Conservation (phyloP, 2,888 invertebrate species). For the Brenthis daphne region DNA sequence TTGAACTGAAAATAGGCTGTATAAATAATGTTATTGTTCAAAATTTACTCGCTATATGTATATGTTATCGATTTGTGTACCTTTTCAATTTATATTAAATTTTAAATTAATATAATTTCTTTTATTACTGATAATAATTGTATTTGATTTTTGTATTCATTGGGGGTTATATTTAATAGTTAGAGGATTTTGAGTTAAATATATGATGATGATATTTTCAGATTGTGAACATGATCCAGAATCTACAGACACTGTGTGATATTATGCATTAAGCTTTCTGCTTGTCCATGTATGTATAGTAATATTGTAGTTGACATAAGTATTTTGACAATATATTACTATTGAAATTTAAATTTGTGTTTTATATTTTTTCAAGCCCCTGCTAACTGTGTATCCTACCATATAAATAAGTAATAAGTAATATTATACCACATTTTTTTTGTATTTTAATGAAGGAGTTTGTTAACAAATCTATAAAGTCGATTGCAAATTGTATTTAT, state of each 20-base stretch:
- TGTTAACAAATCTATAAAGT: too few species aligned
- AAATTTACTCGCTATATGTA: background rate
- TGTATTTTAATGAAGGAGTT: too few species aligned
- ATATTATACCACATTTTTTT: too few species aligned
- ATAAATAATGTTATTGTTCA: background rate
- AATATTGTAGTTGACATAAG: conserved; percentile 37
- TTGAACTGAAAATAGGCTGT: background rate
- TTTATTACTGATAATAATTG: too few species aligned
- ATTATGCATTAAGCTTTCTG: conserved; percentile 39
- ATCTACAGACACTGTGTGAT: conserved; percentile 41
- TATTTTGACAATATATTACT: conserved; percentile 42
- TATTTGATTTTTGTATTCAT: too few species aligned
- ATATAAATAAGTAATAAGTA: too few species aligned
- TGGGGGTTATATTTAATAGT: too few species aligned
- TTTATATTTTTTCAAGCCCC: conserved; percentile 11
- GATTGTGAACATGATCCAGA: conserved; percentile 45
- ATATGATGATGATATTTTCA: conserved; percentile 42
- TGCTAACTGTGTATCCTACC: background rate
- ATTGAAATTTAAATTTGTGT: conserved; percentile 22
- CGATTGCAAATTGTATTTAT: too few species aligned
- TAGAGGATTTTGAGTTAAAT: conserved; percentile 18
- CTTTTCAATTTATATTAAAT: too few species aligned
- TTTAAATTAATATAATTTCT: too few species aligned
- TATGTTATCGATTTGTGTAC: too few species aligned
- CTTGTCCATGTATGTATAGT: conserved; percentile 28